Conservation (phyloP, 2,797 vertebrate genomes). For the Masticophis lateralis region DNA sequence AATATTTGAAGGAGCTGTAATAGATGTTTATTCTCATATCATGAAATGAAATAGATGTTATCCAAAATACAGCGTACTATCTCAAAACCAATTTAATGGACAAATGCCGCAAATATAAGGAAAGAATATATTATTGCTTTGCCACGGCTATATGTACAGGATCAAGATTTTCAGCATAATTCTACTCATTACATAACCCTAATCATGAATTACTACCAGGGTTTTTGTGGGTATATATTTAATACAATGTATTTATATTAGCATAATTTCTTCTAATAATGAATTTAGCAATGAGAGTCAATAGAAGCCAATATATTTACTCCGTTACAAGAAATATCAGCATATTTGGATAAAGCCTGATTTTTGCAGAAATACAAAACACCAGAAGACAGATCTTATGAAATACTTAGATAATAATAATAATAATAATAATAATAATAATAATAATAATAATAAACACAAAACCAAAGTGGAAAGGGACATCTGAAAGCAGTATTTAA, state of each 20-base stretch:
- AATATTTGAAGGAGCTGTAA: background rate
- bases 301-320: background rate
- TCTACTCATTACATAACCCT: background rate
- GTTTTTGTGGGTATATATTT: background rate
- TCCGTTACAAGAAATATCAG: background rate
- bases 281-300: background rate
- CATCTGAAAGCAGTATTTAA: background rate
- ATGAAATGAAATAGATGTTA: constrained; percentile 22
- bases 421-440: no score
- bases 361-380: background rate
- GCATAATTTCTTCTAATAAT: background rate
- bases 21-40: background rate
- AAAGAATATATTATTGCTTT: background rate
- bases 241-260: background rate
- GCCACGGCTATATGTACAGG: background rate
- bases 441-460: no score
- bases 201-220: background rate
- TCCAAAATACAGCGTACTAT: background rate
- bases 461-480: background rate
- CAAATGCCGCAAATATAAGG: constrained; percentile 4
- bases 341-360: background rate
- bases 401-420: background rate
- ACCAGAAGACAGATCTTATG: background rate
- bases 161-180: background rate
- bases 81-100: background rate